Percentiles rank a stretch among this genome's conserved stretches.
Conservation (phyloP, 2,797 vertebrate species). For the Mus minutoides region DNA sequence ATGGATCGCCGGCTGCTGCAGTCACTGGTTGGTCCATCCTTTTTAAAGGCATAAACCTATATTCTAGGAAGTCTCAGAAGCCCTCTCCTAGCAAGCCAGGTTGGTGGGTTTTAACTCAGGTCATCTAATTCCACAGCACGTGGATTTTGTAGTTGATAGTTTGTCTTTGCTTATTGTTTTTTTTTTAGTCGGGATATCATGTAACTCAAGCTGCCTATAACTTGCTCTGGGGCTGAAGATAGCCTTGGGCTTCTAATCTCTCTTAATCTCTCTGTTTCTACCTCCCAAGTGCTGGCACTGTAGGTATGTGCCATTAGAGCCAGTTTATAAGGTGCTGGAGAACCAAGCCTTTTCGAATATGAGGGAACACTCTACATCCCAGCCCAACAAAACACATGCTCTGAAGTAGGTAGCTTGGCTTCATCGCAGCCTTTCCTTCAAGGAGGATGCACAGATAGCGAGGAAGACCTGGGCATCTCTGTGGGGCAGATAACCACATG, state of each 20-base stretch:
- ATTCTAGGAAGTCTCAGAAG: constrained; percentile 24
- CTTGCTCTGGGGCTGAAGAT: not conserved
- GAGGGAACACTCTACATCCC: no score
- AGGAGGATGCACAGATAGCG: not conserved
- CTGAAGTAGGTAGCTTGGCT: not conserved
- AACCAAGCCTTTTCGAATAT: not conserved
- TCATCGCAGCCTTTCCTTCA: constrained; percentile 9
- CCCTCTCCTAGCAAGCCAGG: not conserved
- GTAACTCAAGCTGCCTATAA: not conserved
- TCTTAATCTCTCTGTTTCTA: not conserved
- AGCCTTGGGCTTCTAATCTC: no score
- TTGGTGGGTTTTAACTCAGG: not conserved
- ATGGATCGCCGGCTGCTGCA: no score
- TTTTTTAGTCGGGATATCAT: not conserved
- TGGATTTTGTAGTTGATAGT: not conserved
- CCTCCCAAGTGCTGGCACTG: not conserved
- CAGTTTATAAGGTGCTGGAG: not conserved
- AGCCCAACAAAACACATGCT: not conserved
- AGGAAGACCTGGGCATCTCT: not conserved
- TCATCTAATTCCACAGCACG: not conserved
- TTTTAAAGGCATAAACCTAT: not conserved
- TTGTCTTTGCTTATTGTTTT: not conserved
- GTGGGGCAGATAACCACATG: not conserved
- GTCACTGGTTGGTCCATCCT: no score
- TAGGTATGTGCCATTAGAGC: not conserved